Evolutionary conservation across 2,113 vertebrate species (phyloP).

Genomic region (Abramis brama): DNA sequence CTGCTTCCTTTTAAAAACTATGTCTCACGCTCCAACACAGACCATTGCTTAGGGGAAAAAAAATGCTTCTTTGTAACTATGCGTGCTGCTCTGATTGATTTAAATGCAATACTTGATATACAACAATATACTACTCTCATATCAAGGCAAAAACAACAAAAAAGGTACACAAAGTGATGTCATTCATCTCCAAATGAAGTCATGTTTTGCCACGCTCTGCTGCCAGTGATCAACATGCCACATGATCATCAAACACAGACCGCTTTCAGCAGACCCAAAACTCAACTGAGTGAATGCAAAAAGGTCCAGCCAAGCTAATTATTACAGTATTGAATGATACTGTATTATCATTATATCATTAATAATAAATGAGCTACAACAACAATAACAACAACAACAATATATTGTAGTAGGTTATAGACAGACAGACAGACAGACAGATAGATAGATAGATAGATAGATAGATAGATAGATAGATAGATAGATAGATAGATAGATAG

Average conservation of each 20-base stretch:
- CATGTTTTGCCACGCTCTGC: not conserved
- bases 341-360: too few relatives aligned
- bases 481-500: too few relatives aligned
- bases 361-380: too few relatives aligned
- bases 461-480: too few relatives aligned
- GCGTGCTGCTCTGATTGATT: not conserved
- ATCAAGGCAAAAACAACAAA: not conserved
- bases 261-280: not conserved
- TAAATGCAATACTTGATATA: not conserved
- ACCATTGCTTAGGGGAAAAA: not conserved
- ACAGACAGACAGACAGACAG: too few relatives aligned
- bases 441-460: too few relatives aligned
- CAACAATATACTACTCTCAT: not conserved
- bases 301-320: not conserved
- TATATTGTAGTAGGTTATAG: too few relatives aligned
- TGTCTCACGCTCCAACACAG: not conserved
- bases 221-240: not conserved
- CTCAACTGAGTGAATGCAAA: not conserved
- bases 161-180: not conserved
- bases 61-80: not conserved
- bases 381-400: too few relatives aligned
- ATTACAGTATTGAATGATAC: not conserved
- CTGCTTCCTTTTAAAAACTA: not conserved
- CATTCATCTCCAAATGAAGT: not conserved
- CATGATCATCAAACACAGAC: not conserved